Conservation (phyloP, 1,140 invertebrate genomes). For the Onthophagus taurus region DNA sequence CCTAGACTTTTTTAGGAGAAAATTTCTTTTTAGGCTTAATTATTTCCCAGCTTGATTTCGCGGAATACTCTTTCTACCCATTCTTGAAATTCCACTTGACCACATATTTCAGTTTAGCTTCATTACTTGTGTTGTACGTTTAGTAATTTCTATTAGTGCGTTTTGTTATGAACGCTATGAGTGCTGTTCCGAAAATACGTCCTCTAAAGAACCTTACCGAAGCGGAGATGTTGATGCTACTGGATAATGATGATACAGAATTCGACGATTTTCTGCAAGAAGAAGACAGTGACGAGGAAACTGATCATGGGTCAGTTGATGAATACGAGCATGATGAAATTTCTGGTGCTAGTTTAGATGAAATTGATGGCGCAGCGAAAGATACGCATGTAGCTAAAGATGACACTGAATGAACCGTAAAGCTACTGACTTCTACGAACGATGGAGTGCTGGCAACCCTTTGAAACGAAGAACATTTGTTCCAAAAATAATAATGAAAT, state of each 20-base stretch:
- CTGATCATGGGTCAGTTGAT: neutral
- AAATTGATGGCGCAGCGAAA: no score
- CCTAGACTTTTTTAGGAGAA: no score
- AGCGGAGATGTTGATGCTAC: no score
- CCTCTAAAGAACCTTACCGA: neutral
- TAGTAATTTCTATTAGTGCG: neutral
- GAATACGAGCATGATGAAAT: no score
- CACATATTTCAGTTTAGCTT: slow-evolving; percentile 1
- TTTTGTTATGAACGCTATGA: neutral
- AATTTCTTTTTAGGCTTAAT: no score
- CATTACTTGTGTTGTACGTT: no score
- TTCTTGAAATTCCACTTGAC: neutral
- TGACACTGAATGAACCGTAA: slow-evolving; percentile 6
- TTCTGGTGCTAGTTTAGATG: no score
- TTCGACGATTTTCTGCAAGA: no score
- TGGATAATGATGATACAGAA: no score
- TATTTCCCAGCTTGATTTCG: neutral
- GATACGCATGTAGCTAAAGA: slow-evolving; percentile 4
- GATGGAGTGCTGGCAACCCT: neutral
- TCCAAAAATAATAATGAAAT: no score
- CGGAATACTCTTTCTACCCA: neutral
- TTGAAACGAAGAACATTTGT: no score
- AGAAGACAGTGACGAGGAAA: slow-evolving; percentile 1
- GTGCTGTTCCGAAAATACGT: no score
- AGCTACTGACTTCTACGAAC: neutral